These are phyloP conservation scores for Leptonema lineaticorne DNA, from an alignment of 1,140 invertebrate genomes.

Conservation along the genomic window DNA sequence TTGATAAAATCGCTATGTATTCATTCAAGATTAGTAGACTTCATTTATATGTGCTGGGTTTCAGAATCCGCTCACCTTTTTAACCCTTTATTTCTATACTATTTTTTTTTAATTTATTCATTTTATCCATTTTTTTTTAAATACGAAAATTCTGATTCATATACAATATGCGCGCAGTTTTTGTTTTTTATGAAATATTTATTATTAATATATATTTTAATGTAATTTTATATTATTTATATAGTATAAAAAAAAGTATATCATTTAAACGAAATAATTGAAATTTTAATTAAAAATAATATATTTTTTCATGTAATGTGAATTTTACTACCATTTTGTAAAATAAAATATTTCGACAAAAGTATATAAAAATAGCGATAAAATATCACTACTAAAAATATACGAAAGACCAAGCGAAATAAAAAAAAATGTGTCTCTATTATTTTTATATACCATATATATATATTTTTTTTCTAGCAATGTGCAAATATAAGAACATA, in stretches of 20 bases:
- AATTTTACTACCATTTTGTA: too few species aligned
- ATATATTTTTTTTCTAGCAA: neutral
- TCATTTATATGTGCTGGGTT: neutral
- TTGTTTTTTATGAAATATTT: neutral
- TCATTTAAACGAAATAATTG: too few species aligned
- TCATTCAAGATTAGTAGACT: constrained; percentile 7
- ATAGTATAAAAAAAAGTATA: neutral
- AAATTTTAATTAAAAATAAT: too few species aligned
- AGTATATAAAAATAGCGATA: too few species aligned
- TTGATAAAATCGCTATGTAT: neutral
- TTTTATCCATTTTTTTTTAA: neutral
- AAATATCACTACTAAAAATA: too few species aligned
- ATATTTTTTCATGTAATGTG: too few species aligned
- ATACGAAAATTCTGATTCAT: neutral
- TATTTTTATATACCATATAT: too few species aligned
- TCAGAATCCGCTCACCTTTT: neutral
- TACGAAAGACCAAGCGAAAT: too few species aligned
- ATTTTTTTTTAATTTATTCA: neutral
- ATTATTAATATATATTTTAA: neutral
- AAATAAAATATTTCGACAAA: too few species aligned
- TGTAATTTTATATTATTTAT: neutral
- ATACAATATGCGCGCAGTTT: neutral
- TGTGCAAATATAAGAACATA: neutral
- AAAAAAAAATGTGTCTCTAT: neutral
- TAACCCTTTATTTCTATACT: neutral